Conservation (phyloP, 2,888 invertebrate genomes). For the Epistrophella euchroma region DNA sequence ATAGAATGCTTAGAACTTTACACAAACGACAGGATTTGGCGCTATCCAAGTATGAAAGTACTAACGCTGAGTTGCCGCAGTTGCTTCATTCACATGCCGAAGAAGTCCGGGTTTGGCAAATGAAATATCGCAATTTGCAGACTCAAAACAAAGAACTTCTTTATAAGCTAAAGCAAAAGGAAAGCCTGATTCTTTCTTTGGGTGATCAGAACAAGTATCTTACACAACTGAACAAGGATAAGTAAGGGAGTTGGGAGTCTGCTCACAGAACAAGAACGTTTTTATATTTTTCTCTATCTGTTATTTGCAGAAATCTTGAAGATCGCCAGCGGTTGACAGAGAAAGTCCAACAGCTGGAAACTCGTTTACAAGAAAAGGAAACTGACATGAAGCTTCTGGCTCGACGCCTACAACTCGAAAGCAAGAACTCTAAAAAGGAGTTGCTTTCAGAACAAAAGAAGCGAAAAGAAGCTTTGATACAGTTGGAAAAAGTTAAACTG, state of each 20-base stretch:
- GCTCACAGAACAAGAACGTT: not conserved
- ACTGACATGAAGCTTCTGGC: slow-evolving; percentile 88
- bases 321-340: slow-evolving; percentile 90
- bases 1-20: slow-evolving; percentile 89
- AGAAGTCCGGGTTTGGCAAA: slow-evolving; percentile 89
- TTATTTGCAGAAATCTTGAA: slow-evolving; percentile 85
- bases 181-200: slow-evolving; percentile 87
- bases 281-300: not conserved
- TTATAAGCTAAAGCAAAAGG: slow-evolving; percentile 88
- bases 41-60: slow-evolving; percentile 89
- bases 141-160: slow-evolving; percentile 87
- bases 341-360: slow-evolving; percentile 86
- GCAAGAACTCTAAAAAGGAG: slow-evolving; percentile 90
- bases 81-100: slow-evolving; percentile 90
- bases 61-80: slow-evolving; percentile 91
- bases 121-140: slow-evolving; percentile 88
- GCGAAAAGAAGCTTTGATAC: slow-evolving; percentile 88
- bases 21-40: slow-evolving; percentile 93
- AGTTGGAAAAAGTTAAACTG: slow-evolving; percentile 85
- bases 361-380: slow-evolving; percentile 86
- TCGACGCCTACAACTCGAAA: slow-evolving; percentile 89
- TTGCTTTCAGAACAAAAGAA: slow-evolving; percentile 88
- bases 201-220: slow-evolving; percentile 90
- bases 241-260: slow-evolving; percentile 81
- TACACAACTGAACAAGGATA: slow-evolving; percentile 89